Percentiles rank a stretch among this genome's conserved stretches.
phyloP scores from a whole-genome alignment of 2,797 vertebrate genomes.

The Ptychobarbus kaznakovi region DNA sequence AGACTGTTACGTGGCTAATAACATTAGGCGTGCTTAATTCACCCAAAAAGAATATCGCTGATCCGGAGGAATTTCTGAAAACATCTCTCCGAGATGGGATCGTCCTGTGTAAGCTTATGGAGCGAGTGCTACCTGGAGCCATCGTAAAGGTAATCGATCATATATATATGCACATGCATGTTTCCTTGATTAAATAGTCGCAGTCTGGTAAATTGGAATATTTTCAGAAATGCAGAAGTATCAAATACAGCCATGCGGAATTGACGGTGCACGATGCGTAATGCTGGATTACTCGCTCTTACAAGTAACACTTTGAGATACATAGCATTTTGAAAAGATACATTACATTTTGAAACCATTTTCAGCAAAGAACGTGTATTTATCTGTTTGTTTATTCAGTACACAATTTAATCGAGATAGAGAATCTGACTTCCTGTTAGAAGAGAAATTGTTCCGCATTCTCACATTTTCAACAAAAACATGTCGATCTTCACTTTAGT shows the following conservation, averaged over 20 bases:
- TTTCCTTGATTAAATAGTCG: neutral
- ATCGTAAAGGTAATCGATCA: constrained; percentile 83
- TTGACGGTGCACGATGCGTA: neutral
- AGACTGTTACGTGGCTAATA: constrained; percentile 96
- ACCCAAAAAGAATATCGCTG: constrained; percentile 92
- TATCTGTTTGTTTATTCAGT: neutral
- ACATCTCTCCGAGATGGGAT: constrained; percentile 91
- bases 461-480: constrained; percentile 71
- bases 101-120: constrained; percentile 91
- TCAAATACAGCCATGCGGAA: neutral
- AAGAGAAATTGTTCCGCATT: constrained; percentile 78
- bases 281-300: neutral
- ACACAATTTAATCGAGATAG: constrained; percentile 34
- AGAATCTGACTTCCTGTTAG: constrained; percentile 67
- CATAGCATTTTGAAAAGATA: neutral
- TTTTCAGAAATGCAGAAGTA: neutral
- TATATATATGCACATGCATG: neutral
- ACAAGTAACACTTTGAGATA: neutral
- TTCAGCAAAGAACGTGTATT: neutral
- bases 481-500: neutral
- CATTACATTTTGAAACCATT: neutral
- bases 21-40: constrained; percentile 94
- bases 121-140: constrained; percentile 87
- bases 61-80: constrained; percentile 93
- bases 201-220: too few species aligned